Conservation (phyloP, 2,113 vertebrate species). For the Cheirogaleus medius region DNA sequence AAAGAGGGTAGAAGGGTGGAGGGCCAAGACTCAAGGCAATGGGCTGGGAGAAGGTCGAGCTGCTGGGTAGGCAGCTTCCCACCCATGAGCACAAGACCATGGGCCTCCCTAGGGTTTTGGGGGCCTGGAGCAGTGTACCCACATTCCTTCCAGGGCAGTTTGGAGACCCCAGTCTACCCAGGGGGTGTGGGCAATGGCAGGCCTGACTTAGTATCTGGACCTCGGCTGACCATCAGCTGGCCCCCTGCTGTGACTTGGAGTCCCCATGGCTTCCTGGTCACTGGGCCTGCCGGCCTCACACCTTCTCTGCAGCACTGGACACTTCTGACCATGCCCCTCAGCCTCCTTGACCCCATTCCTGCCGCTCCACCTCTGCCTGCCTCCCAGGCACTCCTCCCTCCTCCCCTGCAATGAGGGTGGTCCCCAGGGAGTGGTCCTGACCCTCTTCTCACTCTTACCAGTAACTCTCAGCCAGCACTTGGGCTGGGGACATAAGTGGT, state of each 20-base stretch:
- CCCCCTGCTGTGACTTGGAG: neutral
- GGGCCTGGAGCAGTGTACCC: too few relatives aligned
- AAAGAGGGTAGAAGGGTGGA: neutral
- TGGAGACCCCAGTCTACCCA: neutral
- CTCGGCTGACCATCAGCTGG: neutral
- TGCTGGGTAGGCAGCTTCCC: neutral
- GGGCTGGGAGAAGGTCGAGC: neutral
- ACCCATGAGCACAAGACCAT: neutral
- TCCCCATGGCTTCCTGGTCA: neutral
- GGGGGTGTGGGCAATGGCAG: neutral
- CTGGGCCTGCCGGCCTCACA: neutral
- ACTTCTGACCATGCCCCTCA: rapidly evolving
- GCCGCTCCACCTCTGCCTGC: neutral
- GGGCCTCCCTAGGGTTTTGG: neutral
- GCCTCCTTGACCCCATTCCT: neutral
- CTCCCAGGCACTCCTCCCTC: neutral
- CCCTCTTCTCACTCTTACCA: neutral
- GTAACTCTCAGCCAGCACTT: neutral
- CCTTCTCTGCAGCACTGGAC: neutral
- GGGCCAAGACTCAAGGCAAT: neutral
- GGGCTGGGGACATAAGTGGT: neutral
- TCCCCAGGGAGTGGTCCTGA: neutral
- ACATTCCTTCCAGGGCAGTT: neutral
- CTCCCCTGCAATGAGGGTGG: neutral
- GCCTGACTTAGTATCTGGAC: neutral